Evolutionary conservation across 2,888 invertebrate genomes (phyloP).

Genomic region (Tenodera sinensis): DNA sequence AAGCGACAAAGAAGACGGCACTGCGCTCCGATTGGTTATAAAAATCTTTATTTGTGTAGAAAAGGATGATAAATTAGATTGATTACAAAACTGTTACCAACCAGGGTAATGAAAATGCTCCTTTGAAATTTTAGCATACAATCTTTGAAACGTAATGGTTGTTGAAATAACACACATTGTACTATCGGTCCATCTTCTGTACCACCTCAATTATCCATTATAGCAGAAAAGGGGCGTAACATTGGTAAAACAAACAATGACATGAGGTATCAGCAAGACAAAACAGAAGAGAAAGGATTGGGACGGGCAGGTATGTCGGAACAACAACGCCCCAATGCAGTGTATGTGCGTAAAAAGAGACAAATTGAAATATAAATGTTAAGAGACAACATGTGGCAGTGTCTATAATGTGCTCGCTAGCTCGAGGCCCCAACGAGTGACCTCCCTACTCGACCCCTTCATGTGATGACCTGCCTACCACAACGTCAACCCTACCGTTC

Average conservation of each 20-base stretch:
- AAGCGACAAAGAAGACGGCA: too few relatives aligned
- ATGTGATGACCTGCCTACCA: neutral
- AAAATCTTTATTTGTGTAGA: too few relatives aligned
- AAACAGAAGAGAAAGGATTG: neutral
- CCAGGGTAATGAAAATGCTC: too few relatives aligned
- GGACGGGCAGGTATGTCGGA: neutral
- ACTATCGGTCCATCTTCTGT: too few relatives aligned
- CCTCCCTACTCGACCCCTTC: neutral
- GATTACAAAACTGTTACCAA: too few relatives aligned
- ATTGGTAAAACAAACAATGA: neutral
- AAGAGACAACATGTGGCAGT: neutral
- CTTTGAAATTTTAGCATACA: too few relatives aligned
- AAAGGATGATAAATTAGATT: too few relatives aligned
- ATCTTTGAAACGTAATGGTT: too few relatives aligned
- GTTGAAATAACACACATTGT: too few relatives aligned
- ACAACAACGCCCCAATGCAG: neutral
- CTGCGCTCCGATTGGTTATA: too few relatives aligned
- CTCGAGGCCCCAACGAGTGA: neutral
- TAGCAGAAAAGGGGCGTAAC: neutral
- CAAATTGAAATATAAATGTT: slow-evolving; percentile 1
- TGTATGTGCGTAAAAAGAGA: neutral
- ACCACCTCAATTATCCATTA: too few relatives aligned
- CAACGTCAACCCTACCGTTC: neutral
- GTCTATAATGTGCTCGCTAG: neutral
- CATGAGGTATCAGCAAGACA: neutral